Evolutionary conservation across 2,888 invertebrate genomes (phyloP).

Genomic region (Coenonympha arcania): DNA sequence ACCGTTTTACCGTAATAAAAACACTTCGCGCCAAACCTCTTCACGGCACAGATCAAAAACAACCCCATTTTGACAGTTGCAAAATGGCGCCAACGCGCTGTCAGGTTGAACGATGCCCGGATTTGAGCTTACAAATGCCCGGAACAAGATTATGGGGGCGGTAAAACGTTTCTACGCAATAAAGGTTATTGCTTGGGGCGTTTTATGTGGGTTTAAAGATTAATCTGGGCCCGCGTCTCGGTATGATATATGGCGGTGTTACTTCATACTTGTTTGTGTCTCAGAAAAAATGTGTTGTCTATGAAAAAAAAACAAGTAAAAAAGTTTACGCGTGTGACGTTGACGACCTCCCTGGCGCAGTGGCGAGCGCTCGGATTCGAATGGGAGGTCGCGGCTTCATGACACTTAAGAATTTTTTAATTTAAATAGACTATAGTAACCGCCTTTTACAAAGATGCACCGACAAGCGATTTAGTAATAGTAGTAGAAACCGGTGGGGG

Average conservation of each 20-base stretch:
- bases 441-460: too few species aligned
- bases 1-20: conserved; percentile 5
- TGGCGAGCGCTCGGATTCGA: too few species aligned
- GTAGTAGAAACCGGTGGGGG: too few species aligned
- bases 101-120: conserved; percentile 54
- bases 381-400: too few species aligned
- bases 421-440: too few species aligned
- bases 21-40: conserved; percentile 23
- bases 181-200: conserved; percentile 56
- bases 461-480: too few species aligned
- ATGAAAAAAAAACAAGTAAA: neutral
- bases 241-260: conserved; percentile 26
- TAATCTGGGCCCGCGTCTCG: conserved; percentile 44
- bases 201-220: conserved; percentile 54
- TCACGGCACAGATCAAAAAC: conserved; percentile 39
- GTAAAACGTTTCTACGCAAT: conserved; percentile 41
- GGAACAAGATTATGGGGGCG: conserved; percentile 54
- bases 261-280: neutral
- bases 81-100: conserved; percentile 53
- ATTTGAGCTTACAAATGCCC: conserved; percentile 57
- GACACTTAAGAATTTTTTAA: too few species aligned
- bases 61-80: conserved; percentile 53
- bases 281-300: conserved; percentile 3
- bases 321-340: too few species aligned
- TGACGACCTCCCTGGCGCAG: too few species aligned